Evolutionary conservation across 2,888 invertebrate genomes (phyloP).

Genomic region (Ferdinandea cuprea): DNA sequence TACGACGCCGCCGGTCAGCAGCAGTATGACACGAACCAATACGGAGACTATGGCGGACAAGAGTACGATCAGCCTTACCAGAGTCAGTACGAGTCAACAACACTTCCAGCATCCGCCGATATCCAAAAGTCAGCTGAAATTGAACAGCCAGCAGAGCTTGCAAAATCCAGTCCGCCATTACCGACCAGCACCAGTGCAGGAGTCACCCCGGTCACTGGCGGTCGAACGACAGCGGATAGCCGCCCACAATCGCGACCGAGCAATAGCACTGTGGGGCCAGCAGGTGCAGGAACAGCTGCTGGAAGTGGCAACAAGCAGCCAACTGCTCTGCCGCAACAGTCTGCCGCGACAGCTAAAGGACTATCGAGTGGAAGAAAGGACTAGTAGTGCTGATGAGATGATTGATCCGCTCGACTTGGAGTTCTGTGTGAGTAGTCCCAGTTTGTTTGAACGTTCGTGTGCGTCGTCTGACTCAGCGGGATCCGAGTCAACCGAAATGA

Average conservation of each 20-base stretch:
- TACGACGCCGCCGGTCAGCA: constrained; percentile 64
- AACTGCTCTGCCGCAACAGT: constrained; percentile 82
- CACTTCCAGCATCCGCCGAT: constrained; percentile 68
- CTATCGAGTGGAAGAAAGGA: constrained; percentile 74
- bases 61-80: constrained; percentile 70
- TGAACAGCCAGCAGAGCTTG: constrained; percentile 70
- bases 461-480: constrained; percentile 76
- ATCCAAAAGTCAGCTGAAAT: constrained; percentile 62
- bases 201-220: constrained; percentile 73
- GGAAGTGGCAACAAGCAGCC: constrained; percentile 77
- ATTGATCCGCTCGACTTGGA: constrained; percentile 80
- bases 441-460: constrained; percentile 81
- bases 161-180: constrained; percentile 63
- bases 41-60: constrained; percentile 76
- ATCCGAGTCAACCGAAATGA: constrained; percentile 77
- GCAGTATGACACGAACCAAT: constrained; percentile 66
- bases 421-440: constrained; percentile 82
- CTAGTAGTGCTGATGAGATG: constrained; percentile 78
- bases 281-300: constrained; percentile 76
- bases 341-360: constrained; percentile 82
- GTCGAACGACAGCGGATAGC: constrained; percentile 78
- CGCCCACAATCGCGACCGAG: constrained; percentile 82
- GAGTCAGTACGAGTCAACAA: constrained; percentile 75
- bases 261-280: constrained; percentile 82
- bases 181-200: constrained; percentile 60